Conservation (phyloP, 2,888 invertebrate genomes). For the Lycocerus yunnanus region DNA sequence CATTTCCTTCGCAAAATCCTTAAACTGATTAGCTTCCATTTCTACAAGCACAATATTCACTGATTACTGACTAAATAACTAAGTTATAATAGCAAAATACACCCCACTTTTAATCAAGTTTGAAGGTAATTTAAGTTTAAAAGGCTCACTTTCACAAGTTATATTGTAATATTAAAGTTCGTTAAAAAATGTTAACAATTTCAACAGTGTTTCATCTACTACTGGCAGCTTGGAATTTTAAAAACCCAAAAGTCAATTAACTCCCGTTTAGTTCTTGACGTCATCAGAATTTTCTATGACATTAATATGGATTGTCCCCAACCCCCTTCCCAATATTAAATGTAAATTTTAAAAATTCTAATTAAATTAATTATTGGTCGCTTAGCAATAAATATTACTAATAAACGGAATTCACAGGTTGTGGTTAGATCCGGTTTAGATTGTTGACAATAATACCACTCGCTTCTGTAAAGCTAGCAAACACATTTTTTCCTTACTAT, state of each 20-base stretch:
- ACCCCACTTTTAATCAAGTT: slow-evolving; percentile 11
- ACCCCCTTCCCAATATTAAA: not conserved
- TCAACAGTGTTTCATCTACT: not conserved
- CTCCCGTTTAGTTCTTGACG: not conserved
- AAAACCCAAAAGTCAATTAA: not conserved
- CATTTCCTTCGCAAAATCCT: slow-evolving; percentile 90
- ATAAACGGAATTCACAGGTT: not conserved
- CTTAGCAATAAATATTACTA: not conserved
- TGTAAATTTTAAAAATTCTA: not conserved
- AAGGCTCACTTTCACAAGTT: slow-evolving; percentile 17
- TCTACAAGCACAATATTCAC: slow-evolving; percentile 40
- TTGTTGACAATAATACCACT: not conserved
- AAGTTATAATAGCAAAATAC: slow-evolving; percentile 10
- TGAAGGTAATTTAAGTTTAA: slow-evolving; percentile 16
- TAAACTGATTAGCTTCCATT: slow-evolving; percentile 84
- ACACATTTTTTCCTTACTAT: too few relatives aligned
- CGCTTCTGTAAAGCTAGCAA: not conserved
- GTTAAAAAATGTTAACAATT: not conserved
- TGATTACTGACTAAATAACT: slow-evolving; percentile 20
- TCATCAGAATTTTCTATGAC: not conserved
- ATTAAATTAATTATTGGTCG: not conserved
- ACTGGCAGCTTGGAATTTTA: not conserved
- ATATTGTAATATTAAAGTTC: slow-evolving; percentile 4
- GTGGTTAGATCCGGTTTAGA: not conserved
- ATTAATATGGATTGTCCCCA: too few relatives aligned